Conservation (phyloP, 2,888 invertebrate species). For the Altica lythri region DNA sequence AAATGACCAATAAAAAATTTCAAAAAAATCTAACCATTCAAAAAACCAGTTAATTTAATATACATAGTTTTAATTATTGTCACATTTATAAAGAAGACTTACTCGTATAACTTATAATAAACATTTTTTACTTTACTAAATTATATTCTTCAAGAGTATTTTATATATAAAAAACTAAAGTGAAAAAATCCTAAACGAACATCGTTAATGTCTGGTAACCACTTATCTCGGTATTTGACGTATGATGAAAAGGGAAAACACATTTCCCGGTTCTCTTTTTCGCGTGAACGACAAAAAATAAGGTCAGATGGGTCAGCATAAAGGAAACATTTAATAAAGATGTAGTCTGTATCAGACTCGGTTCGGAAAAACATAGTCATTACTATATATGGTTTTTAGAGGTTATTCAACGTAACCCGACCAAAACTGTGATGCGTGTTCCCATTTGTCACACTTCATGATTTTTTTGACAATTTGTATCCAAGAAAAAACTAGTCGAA, state of each 20-base stretch:
- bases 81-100: too few relatives aligned
- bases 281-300: conserved; percentile 16
- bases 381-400: conserved; percentile 14
- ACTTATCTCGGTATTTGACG: background rate
- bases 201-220: background rate
- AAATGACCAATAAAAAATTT: too few relatives aligned
- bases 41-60: too few relatives aligned
- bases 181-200: too few relatives aligned
- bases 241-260: conserved; percentile 4
- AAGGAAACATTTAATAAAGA: conserved; percentile 27
- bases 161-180: too few relatives aligned
- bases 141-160: too few relatives aligned
- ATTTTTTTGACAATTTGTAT: conserved; percentile 6
- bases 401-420: conserved; percentile 19
- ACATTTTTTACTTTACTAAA: too few relatives aligned
- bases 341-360: conserved; percentile 22
- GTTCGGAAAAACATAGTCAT: conserved; percentile 27
- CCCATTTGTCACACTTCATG: conserved; percentile 26
- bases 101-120: too few relatives aligned
- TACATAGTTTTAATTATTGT: too few relatives aligned
- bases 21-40: too few relatives aligned
- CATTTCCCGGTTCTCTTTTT: conserved; percentile 5
- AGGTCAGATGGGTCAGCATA: conserved; percentile 15
- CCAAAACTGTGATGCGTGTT: conserved; percentile 11
- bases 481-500: conserved; percentile 2